These are phyloP conservation scores for Pachypeltis micranthus DNA, from an alignment of 1,140 invertebrate genomes.

Conservation along the genomic window DNA sequence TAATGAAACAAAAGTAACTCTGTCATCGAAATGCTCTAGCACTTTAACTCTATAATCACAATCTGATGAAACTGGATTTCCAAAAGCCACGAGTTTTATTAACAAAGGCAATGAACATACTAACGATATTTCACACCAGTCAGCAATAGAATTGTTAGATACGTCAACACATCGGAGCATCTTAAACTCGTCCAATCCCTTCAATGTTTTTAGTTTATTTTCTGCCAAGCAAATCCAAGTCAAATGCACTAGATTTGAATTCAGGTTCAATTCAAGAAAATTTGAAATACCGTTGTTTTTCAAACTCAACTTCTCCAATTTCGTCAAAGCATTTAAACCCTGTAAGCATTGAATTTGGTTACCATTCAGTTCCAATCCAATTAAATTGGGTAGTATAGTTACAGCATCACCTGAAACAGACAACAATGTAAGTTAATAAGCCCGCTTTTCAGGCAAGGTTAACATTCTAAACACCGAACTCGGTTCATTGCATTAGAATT, in stretches of 20 bases:
- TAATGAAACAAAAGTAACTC: slow-evolving; percentile 63
- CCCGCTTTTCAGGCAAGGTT: neutral
- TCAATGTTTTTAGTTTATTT: slow-evolving; percentile 64
- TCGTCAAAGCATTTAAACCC: neutral
- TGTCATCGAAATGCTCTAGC: slow-evolving; percentile 64
- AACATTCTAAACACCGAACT: neutral
- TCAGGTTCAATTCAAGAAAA: slow-evolving; percentile 41
- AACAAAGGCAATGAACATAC: slow-evolving; percentile 72
- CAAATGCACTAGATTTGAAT: slow-evolving; percentile 55
- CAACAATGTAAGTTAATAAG: neutral
- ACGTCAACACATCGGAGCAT: slow-evolving; percentile 75
- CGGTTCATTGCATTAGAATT: neutral
- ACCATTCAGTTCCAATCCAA: slow-evolving; percentile 56
- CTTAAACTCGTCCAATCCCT: slow-evolving; percentile 70
- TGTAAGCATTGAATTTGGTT: slow-evolving; percentile 51
- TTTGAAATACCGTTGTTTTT: neutral
- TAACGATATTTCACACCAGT: slow-evolving; percentile 68
- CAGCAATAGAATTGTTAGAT: slow-evolving; percentile 68
- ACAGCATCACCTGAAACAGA: slow-evolving; percentile 50
- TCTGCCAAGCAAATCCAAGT: slow-evolving; percentile 69
- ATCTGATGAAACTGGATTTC: slow-evolving; percentile 75
- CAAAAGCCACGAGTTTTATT: slow-evolving; percentile 70
- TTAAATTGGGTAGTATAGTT: slow-evolving; percentile 61
- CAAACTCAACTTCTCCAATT: neutral
- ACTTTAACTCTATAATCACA: slow-evolving; percentile 86